Conservation (phyloP, 2,888 invertebrate species). For the Holacanthella duospinosa region DNA sequence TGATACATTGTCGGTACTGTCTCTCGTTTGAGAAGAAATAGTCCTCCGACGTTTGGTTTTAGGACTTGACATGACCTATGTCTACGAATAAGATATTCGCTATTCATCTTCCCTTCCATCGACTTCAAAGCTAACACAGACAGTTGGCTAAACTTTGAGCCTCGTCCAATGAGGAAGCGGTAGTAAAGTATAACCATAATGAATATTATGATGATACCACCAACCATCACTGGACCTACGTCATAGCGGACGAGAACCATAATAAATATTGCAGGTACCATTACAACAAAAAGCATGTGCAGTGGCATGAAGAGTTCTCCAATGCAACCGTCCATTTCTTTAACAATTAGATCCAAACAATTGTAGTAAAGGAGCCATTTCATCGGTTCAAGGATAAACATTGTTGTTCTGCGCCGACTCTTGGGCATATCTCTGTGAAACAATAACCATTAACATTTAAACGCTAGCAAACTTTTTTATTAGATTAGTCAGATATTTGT, state of each 20-base stretch:
- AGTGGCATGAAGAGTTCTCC: neutral
- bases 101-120: neutral
- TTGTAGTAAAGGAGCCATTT: neutral
- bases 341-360: neutral
- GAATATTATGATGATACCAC: neutral
- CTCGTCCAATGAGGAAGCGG: neutral
- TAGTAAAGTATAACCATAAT: neutral
- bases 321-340: neutral
- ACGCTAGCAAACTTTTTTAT: neutral
- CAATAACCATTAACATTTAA: too few species aligned
- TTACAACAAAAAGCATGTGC: neutral
- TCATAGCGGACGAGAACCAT: neutral
- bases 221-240: neutral
- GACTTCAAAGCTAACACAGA: neutral
- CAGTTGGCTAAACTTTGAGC: neutral
- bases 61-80: neutral
- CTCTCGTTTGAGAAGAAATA: neutral
- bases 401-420: neutral
- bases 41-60: neutral
- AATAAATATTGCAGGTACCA: neutral
- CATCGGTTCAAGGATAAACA: neutral
- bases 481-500: neutral
- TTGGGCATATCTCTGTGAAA: neutral
- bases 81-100: neutral
- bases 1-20: neutral